Conservation (phyloP, 2,888 invertebrate genomes). For the Lycia hirtaria region DNA sequence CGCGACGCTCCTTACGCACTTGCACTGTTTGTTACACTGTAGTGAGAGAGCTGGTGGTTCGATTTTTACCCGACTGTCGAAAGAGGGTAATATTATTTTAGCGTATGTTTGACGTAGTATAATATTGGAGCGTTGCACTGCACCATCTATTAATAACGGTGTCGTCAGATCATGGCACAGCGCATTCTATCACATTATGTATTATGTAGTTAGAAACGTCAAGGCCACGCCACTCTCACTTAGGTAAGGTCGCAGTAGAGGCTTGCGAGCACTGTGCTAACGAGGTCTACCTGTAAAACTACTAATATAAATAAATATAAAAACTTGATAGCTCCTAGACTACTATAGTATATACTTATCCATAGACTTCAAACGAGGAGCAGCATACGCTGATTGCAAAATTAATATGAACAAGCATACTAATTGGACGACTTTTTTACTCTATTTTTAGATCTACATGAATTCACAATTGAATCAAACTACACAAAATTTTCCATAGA, state of each 20-base stretch:
- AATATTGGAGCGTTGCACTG: too few relatives aligned
- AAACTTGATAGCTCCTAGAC: background rate
- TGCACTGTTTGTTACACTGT: slow-evolving; percentile 32
- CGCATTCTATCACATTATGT: too few relatives aligned
- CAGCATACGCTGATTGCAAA: slow-evolving; percentile 6
- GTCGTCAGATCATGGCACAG: too few relatives aligned
- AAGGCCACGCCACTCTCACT: too few relatives aligned
- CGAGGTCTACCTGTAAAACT: too few relatives aligned
- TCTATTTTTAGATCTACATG: background rate
- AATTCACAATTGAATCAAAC: background rate
- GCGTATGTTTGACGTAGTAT: too few relatives aligned
- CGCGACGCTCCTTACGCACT: slow-evolving; percentile 44
- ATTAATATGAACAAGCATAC: slow-evolving; percentile 6
- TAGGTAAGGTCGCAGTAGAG: too few relatives aligned
- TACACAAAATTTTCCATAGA: background rate
- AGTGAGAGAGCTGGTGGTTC: slow-evolving; percentile 1
- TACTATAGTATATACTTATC: slow-evolving; percentile 1
- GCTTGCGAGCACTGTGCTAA: too few relatives aligned
- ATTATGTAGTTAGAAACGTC: too few relatives aligned
- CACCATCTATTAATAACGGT: too few relatives aligned
- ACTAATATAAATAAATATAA: background rate
- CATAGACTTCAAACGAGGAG: slow-evolving; percentile 3
- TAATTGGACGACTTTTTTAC: slow-evolving; percentile 24
- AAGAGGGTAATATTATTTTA: too few relatives aligned
- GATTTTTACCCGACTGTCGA: too few relatives aligned